A percentile compares a stretch with the other conserved stretches of the same genome.
Evolutionary conservation across 1,140 invertebrate genomes (phyloP).

Genomic region (Habropoda laboriosa): DNA sequence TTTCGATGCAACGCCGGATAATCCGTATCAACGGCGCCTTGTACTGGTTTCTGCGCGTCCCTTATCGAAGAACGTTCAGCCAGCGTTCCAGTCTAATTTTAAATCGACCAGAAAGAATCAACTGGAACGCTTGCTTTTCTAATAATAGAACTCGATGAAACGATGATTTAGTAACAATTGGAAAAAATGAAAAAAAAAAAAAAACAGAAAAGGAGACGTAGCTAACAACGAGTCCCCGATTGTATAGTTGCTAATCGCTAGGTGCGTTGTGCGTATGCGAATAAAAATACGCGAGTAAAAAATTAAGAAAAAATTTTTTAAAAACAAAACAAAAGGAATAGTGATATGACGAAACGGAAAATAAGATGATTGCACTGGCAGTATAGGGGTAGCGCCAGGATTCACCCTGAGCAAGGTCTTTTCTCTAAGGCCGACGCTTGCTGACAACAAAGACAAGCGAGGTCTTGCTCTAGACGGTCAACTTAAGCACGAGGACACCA

Average conservation of each 20-base stretch:
- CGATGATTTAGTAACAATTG: no score
- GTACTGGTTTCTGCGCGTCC: conserved; percentile 22
- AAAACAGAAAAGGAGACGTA: background rate
- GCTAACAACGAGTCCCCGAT: no score
- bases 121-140: background rate
- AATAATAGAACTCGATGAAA: background rate
- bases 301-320: no score
- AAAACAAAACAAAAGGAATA: conserved; percentile 60
- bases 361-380: conserved; percentile 81
- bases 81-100: background rate
- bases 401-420: conserved; percentile 99
- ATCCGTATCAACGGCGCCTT: background rate
- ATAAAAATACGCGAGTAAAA: background rate
- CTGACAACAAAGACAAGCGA: conserved; percentile 99
- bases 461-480: conserved; percentile 99
- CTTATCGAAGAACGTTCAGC: background rate
- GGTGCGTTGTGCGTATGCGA: background rate
- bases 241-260: conserved; percentile 16
- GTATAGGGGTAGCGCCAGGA: conserved; percentile 92
- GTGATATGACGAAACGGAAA: conserved; percentile 74
- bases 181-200: background rate
- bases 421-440: conserved; percentile 95
- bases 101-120: no score
- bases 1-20: background rate
- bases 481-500: conserved; percentile 99